Conservation (phyloP, 1,140 invertebrate species). For the Zeugodacus cucurbitae region DNA sequence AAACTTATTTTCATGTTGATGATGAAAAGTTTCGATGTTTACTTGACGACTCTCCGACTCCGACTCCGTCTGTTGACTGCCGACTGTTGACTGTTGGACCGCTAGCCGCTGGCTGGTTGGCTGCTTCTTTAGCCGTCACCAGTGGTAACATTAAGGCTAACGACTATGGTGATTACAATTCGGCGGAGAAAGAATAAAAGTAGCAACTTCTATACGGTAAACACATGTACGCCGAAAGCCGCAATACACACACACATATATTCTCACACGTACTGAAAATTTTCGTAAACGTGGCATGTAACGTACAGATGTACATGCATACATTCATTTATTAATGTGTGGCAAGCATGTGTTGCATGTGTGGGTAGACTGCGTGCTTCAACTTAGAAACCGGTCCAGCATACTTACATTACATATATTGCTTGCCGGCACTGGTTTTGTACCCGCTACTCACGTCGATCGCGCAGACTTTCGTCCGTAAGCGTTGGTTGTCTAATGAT, state of each 20-base stretch:
- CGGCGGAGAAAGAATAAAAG: conserved; percentile 6
- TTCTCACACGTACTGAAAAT: neutral
- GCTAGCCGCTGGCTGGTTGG: neutral
- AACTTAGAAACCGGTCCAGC: neutral
- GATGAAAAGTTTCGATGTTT: conserved; percentile 37
- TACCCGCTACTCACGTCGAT: neutral
- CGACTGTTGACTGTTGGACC: neutral
- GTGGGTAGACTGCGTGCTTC: neutral
- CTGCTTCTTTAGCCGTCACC: neutral
- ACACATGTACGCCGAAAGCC: neutral
- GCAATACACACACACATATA: neutral
- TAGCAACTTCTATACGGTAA: neutral
- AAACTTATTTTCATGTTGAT: conserved; percentile 33
- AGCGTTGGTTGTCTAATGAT: neutral
- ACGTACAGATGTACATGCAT: neutral
- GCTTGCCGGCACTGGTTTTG: neutral
- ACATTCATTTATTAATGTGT: neutral
- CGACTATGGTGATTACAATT: conserved; percentile 8
- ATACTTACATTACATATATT: neutral
- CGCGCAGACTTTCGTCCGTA: neutral
- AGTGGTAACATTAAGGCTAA: conserved; percentile 35
- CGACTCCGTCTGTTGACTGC: neutral
- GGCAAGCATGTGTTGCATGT: neutral
- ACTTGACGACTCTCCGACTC: conserved; percentile 15
- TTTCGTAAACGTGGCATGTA: neutral